Conservation (phyloP, 2,113 vertebrate species). For the Lontra canadensis region DNA sequence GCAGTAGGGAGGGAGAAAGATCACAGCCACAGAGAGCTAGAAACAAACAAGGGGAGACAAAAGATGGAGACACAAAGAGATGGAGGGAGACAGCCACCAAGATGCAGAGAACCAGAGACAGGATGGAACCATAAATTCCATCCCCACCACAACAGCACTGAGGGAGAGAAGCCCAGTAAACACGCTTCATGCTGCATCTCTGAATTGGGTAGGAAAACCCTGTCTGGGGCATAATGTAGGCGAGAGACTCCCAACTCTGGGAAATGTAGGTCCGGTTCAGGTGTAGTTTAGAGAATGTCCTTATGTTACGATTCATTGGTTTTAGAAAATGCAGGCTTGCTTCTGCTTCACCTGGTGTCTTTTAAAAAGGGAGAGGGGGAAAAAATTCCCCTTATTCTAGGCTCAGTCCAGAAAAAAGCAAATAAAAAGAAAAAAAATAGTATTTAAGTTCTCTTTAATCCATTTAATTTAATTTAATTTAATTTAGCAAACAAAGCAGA, state of each 20-base stretch:
- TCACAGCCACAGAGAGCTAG: background rate
- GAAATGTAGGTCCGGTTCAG: background rate
- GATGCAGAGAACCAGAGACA: background rate
- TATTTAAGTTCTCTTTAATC: background rate
- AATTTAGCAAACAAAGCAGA: background rate
- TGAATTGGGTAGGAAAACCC: background rate
- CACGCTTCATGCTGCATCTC: rapidly evolving
- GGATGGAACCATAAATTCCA: background rate
- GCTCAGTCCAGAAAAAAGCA: background rate
- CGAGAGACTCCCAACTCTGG: background rate
- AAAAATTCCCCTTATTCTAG: background rate
- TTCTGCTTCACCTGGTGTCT: background rate
- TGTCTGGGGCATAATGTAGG: background rate
- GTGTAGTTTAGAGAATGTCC: background rate
- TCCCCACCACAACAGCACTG: background rate
- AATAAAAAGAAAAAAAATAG: background rate
- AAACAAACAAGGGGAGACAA: background rate
- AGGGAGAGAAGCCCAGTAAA: background rate
- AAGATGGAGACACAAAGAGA: background rate
- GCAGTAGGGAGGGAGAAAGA: background rate
- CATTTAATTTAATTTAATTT: background rate
- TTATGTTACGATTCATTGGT: background rate
- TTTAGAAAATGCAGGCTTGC: constrained; percentile 14
- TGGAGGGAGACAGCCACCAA: background rate
- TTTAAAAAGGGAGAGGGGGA: background rate